Evolutionary conservation across 2,113 vertebrate species (phyloP), one percentile per base, ranked within the genome.

Genomic region (Acinonyx jubatus): DNA sequence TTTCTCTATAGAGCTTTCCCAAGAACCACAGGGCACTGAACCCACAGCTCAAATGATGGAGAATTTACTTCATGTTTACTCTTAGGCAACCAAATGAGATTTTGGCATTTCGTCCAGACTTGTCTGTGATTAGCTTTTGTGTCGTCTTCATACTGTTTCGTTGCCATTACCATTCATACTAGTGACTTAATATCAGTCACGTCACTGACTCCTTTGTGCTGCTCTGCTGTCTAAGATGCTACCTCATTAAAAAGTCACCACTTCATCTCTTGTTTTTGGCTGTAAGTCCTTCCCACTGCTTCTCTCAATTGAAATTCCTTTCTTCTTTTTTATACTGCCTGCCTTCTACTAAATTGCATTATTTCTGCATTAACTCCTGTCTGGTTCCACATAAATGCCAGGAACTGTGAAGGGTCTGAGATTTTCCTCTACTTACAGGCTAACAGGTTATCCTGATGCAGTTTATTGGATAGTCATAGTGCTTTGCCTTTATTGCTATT

Each of bases 231-330:
- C 69, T 91, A 3, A 79, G 90, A 88, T 76, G 95, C 41, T 3
- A 10, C 71, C 38, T 95, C 36, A 76, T 93, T 97, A 82, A 89
- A 71, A 90, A 94, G 81, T 55, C 96, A 91, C 85, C 41, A 18
- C 48, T 93, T 89, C 13, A 2, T 66, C 16, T 93, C 71, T 78
- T 80, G 61, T 86, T 76, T 91, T 96, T 78, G 96, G 45, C 48
- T 92, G 0, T 36, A 48, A 80, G 31, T 65, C 52, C 50, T 96
- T 86, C 18, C 14, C 21, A 45, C 48, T 97, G 2, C 18, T 78
- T 91, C 83, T 85, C 14, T 45, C 69, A 71, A 10, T 15, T 73
- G 29, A 92, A 71, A 88, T 95, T 93, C 25, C 8, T 66, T 91
- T 85, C 61, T 94, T 93, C 23, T 81, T 85, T 71, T 93, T 78